Evolutionary conservation across 2,797 vertebrate species (phyloP), one percentile per base, ranked within the genome.

Genomic region (Sylvilagus floridanus): DNA sequence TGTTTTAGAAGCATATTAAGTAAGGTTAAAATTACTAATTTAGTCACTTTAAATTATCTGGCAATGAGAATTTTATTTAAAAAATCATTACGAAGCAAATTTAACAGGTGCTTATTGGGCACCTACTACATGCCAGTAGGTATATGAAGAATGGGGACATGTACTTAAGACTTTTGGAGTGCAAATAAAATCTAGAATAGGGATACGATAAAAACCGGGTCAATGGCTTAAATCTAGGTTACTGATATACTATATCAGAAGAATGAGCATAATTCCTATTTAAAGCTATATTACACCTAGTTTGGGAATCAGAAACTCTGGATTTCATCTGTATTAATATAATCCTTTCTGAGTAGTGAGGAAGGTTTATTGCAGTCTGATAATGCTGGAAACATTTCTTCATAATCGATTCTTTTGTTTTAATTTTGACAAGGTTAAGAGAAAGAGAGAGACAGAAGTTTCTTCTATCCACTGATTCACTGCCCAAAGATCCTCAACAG

Each of bases 1-100:
- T n/a, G 4, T 94, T 95, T 94, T 88, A 81, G 47, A 93, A 94
- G 69, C 76, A 69, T 88, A 91, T 94, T 94, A 95, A 97, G 47
- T 42, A 91, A 94, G 47, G 54, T 32, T 65, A 82, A 93, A 93
- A 89, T 91, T 94, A 91, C 60, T 92, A 84, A 90, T 85, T 91
- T 84, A 72, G 47, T 93, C 65, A 75, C 16, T 93, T 4, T 87
- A 75, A 83, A 62, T 92, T 60, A 88, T 94, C 63, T 84, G 19
- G 26, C 10, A 88, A 95, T 63, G 65, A 94, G 2, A 95, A 16
- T 68, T 94, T 90, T 91, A 81, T 54, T 91, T 30, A 11, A 12
- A 47, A 66, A 92, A 63, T 86, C 6, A 82, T 60, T 57, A 35
- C 77, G 68, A 93, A 69, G 14, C n/a, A 94, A 79, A 16, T 79